Base-by-base conservation (phyloP, 2,113 vertebrate species). In the Micronisus gabar region DNA sequence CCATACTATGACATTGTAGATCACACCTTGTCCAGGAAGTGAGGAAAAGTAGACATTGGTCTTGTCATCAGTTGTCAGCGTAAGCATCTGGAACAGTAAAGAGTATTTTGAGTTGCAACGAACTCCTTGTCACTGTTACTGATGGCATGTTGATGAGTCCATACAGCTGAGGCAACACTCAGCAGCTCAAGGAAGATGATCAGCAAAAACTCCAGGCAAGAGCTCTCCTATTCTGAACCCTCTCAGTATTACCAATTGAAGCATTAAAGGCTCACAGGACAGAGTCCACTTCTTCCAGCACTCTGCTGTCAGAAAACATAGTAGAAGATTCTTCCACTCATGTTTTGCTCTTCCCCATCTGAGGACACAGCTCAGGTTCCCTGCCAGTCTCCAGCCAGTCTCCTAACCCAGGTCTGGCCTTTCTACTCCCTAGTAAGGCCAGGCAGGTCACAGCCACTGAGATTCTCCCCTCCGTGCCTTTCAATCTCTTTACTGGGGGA, bases 1-100 rank as follows among this genome's bases (percentile, higher is more conserved):
- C 96, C 98, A 96, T 66, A 99, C 99, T 3, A 99, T 93, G n/a
- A 99, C 97, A 0, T 99, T 99, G 97, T 99, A 99, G 95, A 99
- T 98, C 30, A 99, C 98, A 10, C 99, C 99, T 98, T 99, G 99
- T 6, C 99, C 99, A 2, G 97, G 98, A 70, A 99, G 97, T 2
- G 99, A 99, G 27, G 97, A 99, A 92, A 99, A 99, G 89, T 98
- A 98, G 21, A 98, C 82, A 3, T 12, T 81, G 59, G 97, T 99
- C 95, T 95, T 96, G 17, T 99, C 99, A 9, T 98, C 92, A 19
- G 98, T 97, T 26, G 97, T 98, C 92, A 99, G 81, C 0, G 98
- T 99, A 75, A 98, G 94, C 74, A 99, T 92, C 99, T 99, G 86
- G 71, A 93, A 92, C 9, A 84, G 9, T 2, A 68, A 61, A 38